Conservation (phyloP, 2,113 vertebrate species). For the Nycticorax nycticorax region DNA sequence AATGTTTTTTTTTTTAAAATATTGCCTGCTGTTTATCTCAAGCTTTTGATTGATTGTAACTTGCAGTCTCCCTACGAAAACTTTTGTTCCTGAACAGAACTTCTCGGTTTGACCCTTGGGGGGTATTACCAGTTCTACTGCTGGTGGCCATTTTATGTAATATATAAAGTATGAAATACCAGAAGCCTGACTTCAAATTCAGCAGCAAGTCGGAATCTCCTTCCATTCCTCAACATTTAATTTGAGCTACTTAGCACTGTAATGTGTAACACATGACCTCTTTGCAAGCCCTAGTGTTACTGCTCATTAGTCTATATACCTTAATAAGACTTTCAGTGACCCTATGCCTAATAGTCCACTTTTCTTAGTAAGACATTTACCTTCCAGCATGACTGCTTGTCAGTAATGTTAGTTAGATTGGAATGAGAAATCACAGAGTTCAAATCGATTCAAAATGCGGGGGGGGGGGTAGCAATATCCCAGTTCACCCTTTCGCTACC, state of each 20-base stretch:
- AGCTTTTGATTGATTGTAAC: neutral
- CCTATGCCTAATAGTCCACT: neutral
- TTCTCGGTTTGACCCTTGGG: neutral
- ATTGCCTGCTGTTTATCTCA: neutral
- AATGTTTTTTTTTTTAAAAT: neutral
- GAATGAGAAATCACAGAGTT: neutral
- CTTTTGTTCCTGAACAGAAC: neutral
- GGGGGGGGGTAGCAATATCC: neutral
- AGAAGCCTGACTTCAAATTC: neutral
- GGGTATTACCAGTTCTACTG: neutral
- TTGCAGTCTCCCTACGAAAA: neutral
- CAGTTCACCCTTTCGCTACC: neutral
- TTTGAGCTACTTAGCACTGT: neutral
- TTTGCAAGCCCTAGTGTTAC: neutral
- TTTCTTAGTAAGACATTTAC: neutral
- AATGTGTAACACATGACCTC: neutral
- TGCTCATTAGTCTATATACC: neutral
- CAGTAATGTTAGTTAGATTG: neutral
- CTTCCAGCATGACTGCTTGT: neutral
- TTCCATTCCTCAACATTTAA: neutral
- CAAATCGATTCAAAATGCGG: neutral
- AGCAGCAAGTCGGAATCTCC: neutral
- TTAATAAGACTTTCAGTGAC: constrained; percentile 19
- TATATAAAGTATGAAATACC: neutral
- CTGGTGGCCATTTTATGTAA: neutral